Base-by-base conservation (phyloP, 2,888 invertebrate species). In the Stramonita haemastoma region DNA sequence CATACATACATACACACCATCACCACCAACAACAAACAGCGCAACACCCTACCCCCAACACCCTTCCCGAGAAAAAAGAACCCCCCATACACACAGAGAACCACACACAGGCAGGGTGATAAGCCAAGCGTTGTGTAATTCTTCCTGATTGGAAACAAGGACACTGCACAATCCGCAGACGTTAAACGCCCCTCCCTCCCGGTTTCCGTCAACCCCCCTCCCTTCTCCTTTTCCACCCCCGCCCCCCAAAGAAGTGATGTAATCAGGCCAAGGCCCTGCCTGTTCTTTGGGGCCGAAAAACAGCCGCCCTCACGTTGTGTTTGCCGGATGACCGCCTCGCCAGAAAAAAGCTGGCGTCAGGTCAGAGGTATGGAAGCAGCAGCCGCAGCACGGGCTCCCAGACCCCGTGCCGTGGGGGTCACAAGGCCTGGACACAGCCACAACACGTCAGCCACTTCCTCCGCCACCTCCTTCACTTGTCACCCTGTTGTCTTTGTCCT, bases 221-320 rank as follows among this genome's bases (percentile, higher is more conserved):
- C 17, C n/a, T 19, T n/a, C 84, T 36, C n/a, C 36, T 34, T 81
- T n/a, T 36, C 36, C 4, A 36, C 19, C 81, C 17, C 36, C 22
- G 15, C 13, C 57, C 60, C 79, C 46, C 8, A 46, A 46, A 60
- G 79, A 87, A 87, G 32, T 87, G 57, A 87, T 87, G 29, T 81
- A 57, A 87, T 87, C 87, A 87, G 56, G 34, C 79, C 22, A n/a
- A 32, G 79, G 87, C 81, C 81, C 77, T 57, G 87, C 81, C 77
- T 57, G 87, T 34, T 81, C 87, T 81, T 56, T 79, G 36, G 11
- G 66, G 57, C 79, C 81, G 81, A 81, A 32, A 87, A 87, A 87
- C 77, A 60, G 57, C 29, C 26, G 57, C 81, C 36, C 81, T 36
- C 60, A 73, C 29, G 56, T 87, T 87, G 17, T 29, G 57, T 87